Evolutionary conservation across 2,797 vertebrate species (phyloP).

Genomic region (Pseudomugil tenellus): DNA sequence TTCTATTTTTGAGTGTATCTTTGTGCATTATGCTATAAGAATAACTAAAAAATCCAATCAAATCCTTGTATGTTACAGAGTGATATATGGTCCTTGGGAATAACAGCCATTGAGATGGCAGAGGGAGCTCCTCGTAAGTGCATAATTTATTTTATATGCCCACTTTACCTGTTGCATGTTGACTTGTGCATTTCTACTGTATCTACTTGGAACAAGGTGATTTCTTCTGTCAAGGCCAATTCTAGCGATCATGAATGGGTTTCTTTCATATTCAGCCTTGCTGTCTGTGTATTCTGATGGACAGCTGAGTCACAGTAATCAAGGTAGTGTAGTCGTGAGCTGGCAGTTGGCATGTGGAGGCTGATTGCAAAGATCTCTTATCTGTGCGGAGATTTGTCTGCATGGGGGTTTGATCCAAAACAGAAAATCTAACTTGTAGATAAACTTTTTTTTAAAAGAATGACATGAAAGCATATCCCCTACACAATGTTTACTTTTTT

Average conservation of each 20-base stretch:
- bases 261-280: conserved; percentile 49
- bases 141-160: conserved; percentile 6
- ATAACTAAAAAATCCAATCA: not conserved
- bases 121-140: conserved; percentile 94
- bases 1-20: not conserved
- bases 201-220: not conserved
- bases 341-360: conserved; percentile 67
- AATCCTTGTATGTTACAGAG: conserved; percentile 80
- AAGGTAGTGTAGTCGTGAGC: conserved; percentile 72
- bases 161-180: conserved; percentile 1
- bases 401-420: conserved; percentile 42
- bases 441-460: conserved; percentile 7
- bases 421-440: conserved; percentile 11
- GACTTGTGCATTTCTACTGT: conserved; percentile 9
- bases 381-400: conserved; percentile 42
- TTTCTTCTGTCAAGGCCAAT: conserved; percentile 34
- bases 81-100: conserved; percentile 95
- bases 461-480: not conserved
- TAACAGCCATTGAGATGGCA: conserved; percentile 96
- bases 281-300: conserved; percentile 71
- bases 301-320: conserved; percentile 75
- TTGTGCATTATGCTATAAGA: not conserved
- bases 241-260: conserved; percentile 62
- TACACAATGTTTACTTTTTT: not conserved
- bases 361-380: conserved; percentile 51